Evolutionary conservation across 2,113 vertebrate species (phyloP), one percentile per base, ranked within the genome.

Genomic region (Sinosuthora webbiana): DNA sequence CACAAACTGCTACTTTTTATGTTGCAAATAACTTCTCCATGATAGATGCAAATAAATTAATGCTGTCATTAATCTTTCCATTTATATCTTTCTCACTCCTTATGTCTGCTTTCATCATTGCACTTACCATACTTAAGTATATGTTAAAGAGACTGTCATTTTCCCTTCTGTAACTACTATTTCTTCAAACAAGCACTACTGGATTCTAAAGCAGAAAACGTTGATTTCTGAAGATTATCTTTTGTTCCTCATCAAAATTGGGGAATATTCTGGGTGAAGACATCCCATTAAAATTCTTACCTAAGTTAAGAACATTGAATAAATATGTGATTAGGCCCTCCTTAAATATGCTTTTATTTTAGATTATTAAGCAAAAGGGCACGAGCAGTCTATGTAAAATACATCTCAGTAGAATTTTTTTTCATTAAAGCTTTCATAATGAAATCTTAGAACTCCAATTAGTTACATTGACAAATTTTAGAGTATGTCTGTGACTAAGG

Each of bases 11-110:
- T 93, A 90, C 75, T 76, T 96, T 95, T 96, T 86, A 83, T 90
- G 86, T 92, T 92, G 93, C 90, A 93, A 95, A 92, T 96, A 96
- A 90, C 90, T 91, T 92, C 70, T 94, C 76, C 4, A 0, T 90
- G 93, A 96, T 95, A 95, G 88, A 96, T 96, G 94, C 94, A 97
- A 95, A 96, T 95, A 94, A 96, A 96, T 97, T 97, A 97, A 96
- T 96, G 90, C 90, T 96, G 95, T 96, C 90, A 96, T 96, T 97
- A 97, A 96, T 96, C 95, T 95, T 97, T 96, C 94, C 94, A 95
- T 97, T 97, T 97, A 93, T 96, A 96, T 97, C 95, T 94, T 94
- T 96, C 94, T 95, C 92, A 84, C 89, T 97, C 94, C 95, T 95
- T 96, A 97, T 96, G 95, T 96, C 95, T 93, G 88, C 94, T 96